A percentile compares a stretch with the other conserved stretches of the same genome.
Evolutionary conservation across 2,797 vertebrate genomes (phyloP).

Genomic region (Clarias fuscus): DNA sequence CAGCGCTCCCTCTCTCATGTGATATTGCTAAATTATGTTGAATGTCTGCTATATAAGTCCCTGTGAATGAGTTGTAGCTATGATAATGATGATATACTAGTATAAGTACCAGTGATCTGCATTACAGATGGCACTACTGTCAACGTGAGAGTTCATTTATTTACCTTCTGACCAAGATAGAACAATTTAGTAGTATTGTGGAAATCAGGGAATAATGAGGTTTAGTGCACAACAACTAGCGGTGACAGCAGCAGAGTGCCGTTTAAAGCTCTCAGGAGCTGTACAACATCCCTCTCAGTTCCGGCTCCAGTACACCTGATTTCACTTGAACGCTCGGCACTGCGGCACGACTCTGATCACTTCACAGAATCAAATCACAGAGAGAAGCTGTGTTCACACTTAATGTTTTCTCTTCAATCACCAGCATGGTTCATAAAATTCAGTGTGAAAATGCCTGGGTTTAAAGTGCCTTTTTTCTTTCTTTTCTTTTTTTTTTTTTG

Average conservation of each 20-base stretch:
- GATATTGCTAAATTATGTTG: background rate
- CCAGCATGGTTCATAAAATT: background rate
- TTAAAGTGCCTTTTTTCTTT: background rate
- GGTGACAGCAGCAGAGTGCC: background rate
- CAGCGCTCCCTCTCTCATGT: too few relatives aligned
- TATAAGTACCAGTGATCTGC: background rate
- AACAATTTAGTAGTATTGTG: background rate
- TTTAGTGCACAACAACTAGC: background rate
- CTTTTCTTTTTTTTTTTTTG: background rate
- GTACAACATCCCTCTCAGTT: background rate
- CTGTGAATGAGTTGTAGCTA: background rate
- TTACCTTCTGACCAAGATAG: background rate
- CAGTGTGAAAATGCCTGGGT: background rate
- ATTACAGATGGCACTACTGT: background rate
- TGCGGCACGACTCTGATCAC: background rate
- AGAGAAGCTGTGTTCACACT: background rate
- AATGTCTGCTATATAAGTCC: background rate
- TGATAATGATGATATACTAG: background rate
- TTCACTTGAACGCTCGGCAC: constrained; percentile 20
- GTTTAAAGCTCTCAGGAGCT: background rate
- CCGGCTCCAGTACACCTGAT: constrained; percentile 21
- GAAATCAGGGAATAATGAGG: background rate
- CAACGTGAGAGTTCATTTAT: background rate
- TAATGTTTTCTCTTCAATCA: background rate
- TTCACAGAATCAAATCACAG: constrained; percentile 1